Evolutionary conservation across 2,888 invertebrate species (phyloP), one percentile per base, ranked within the genome.

Genomic region (Lumbricus terrestris): DNA sequence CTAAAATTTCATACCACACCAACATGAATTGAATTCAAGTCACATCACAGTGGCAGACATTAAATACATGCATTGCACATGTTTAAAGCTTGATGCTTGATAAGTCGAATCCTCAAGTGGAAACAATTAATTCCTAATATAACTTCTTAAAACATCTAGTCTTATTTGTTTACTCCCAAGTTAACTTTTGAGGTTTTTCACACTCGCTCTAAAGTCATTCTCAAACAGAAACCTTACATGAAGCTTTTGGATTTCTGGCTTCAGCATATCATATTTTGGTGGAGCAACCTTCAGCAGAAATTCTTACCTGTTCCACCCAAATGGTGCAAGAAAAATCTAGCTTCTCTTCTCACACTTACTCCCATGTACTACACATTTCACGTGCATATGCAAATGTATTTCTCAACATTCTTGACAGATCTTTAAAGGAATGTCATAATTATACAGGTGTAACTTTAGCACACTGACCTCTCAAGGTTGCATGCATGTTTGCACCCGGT

Each of bases 1-100:
- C 94, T 94, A 91, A 23, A 85, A 69, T n/a, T n/a, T 29, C 13
- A 23, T 29, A 54, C 29, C 20, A 16, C n/a, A 69, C 69, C 69
- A 29, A n/a, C 29, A 54, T 29, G 54, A 54, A 69, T n/a, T 23
- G 3, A 69, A 69, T 69, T 47, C 47, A 47, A 5, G 47, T 47
- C 47, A 23, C 23, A 4, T 23, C 47, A 47, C 47, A 47, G 4
- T 23, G 47, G 47, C 47, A 47, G 47, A 11, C 47, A 47, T 47
- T 47, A 13, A 47, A 47, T 47, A 47, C 47, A 47, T 47, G 47
- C 18, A 47, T 18, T 47, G 47, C 18, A 47, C 47, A 47, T 47
- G 47, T 47, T 13, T 47, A 6, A 47, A 2, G 47, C 47, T 47
- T 23, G 3, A 23, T 47, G 47, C 23, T 47, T 47, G 23, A 47